Evolutionary conservation across 2,888 invertebrate species (phyloP).

Genomic region (Tenthredo distinguenda): DNA sequence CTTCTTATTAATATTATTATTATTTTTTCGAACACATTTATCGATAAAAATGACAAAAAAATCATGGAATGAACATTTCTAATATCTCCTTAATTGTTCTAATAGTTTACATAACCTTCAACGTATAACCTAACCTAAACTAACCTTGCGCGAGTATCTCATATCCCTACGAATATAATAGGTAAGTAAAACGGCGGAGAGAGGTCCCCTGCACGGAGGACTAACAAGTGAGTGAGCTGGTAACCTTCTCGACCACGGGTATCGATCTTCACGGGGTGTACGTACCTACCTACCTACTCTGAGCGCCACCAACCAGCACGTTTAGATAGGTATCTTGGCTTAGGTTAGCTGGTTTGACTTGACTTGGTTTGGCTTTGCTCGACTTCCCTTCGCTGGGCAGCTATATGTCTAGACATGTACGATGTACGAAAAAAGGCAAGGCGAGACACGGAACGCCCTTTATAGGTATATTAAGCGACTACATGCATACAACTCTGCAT

Average conservation of each 20-base stretch:
- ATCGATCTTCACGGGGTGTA: constrained; percentile 5
- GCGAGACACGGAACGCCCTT: neutral
- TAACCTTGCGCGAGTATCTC: neutral
- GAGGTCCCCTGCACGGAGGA: neutral
- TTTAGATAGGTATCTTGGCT: constrained; percentile 11
- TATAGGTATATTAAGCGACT: neutral
- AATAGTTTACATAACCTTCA: too few relatives aligned
- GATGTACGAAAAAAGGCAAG: neutral
- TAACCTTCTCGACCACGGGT: constrained; percentile 39
- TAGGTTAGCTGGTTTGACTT: constrained; percentile 13
- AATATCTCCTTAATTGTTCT: neutral
- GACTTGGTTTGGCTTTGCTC: neutral
- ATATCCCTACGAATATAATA: neutral
- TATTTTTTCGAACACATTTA: neutral
- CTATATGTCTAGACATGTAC: neutral
- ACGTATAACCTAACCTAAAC: neutral
- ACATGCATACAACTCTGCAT: neutral
- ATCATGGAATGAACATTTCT: neutral
- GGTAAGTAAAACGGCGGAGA: neutral
- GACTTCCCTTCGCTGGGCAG: neutral
- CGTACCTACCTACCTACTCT: constrained; percentile 5
- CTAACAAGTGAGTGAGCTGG: constrained; percentile 11
- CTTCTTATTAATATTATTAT: neutral
- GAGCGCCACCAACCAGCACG: constrained; percentile 27
- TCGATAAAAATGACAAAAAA: too few relatives aligned